phyloP scores from a whole-genome alignment of 2,113 vertebrate species.

The Rhineura floridana region DNA sequence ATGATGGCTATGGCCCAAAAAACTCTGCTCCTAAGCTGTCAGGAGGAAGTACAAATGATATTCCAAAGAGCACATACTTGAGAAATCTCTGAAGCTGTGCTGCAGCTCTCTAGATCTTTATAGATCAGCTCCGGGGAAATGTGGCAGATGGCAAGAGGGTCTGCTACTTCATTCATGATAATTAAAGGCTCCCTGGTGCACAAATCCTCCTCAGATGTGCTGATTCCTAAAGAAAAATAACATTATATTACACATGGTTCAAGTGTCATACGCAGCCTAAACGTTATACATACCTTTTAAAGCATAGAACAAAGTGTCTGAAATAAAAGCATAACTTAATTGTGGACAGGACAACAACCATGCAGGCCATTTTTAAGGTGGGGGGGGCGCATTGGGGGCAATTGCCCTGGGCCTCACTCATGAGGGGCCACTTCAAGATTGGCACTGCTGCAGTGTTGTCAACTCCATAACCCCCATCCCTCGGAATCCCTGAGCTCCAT shows the following conservation, averaged over 20 bases:
- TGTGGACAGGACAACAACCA: too few species aligned
- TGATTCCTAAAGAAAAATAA: neutral
- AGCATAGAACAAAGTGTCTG: neutral
- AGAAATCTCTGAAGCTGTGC: neutral
- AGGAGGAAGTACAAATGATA: neutral
- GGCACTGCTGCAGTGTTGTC: too few species aligned
- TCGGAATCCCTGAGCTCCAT: too few species aligned
- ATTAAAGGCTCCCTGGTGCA: constrained; percentile 17
- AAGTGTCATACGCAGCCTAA: neutral
- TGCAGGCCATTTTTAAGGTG: too few species aligned
- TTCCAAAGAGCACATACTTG: constrained; percentile 19
- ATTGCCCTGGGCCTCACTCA: too few species aligned
- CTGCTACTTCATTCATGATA: neutral
- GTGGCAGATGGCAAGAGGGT: neutral
- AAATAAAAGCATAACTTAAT: too few species aligned
- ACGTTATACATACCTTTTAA: too few species aligned
- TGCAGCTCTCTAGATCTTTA: constrained; percentile 19
- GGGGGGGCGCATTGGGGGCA: too few species aligned
- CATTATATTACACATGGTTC: neutral
- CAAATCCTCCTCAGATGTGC: constrained; percentile 1
- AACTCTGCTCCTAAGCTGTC: neutral
- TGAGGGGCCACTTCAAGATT: too few species aligned
- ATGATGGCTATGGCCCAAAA: neutral
- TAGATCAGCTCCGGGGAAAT: neutral
- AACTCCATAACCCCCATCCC: too few species aligned